Evolutionary conservation across 2,797 vertebrate species (phyloP), one percentile per base, ranked within the genome.

Genomic region (Tinamus major): DNA sequence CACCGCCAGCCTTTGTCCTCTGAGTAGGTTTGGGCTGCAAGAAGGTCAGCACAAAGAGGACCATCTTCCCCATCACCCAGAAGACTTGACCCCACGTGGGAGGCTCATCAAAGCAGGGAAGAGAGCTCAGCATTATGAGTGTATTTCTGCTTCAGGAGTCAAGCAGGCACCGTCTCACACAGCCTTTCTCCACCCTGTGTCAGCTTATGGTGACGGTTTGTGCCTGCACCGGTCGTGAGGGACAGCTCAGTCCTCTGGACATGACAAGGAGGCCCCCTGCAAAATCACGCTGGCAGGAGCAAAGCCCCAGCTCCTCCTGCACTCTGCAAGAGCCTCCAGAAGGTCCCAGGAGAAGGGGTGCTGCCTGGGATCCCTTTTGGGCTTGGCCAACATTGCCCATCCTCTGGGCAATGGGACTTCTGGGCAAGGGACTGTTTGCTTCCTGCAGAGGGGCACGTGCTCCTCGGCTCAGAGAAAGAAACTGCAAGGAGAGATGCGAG

Each of bases 141-240:
- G 0, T 69, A 39, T 46, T 51, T 39, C 62, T 75, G 1, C 67
- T 80, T 56, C 13, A 27, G 33, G 67, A 65, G 26, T 39, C 77
- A 67, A 86, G 51, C 46, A 81, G 89, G 37, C 92, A 42, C 83
- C 80, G 77, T 83, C 77, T 85, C 24, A 18, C 1, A 0, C 82
- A 72, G 94, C 42, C 41, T 77, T 95, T 90, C 86, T 56, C 88
- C 91, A 91, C 63, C 65, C 8, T 7, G 33, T 72, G 67, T 69
- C 91, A 79, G 87, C 79, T 93, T 31, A 86, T 91, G 95, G 84
- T 89, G 88, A 93, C 67, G 6, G 83, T 93, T 95, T 93, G 87
- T 59, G 87, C 77, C 90, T 91, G 91, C 93, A 92, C 33, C 70
- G 85, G 87, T 86, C 49, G 0, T 1, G 1, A 4, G 51, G 51